phyloP scores from a whole-genome alignment of 2,797 vertebrate genomes.

The Eulemur mongoz region DNA sequence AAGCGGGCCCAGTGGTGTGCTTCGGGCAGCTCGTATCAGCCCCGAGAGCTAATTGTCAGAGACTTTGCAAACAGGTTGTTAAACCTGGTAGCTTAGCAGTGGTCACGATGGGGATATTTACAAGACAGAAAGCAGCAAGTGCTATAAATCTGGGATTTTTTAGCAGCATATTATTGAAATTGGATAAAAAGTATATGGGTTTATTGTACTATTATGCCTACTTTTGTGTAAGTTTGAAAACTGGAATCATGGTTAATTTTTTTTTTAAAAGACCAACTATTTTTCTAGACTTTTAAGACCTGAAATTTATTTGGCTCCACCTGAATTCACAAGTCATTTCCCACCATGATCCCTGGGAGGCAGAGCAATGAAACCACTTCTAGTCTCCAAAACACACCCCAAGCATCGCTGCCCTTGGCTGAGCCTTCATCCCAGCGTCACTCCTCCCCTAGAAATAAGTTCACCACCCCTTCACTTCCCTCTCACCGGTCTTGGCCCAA shows the following conservation, averaged over 20 bases:
- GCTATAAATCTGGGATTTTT: not conserved
- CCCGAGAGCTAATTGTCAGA: not conserved
- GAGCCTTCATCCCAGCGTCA: not conserved
- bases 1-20: not conserved
- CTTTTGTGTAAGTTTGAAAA: constrained; percentile 6
- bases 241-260: not conserved
- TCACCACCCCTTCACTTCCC: not conserved
- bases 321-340: not conserved
- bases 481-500: not conserved
- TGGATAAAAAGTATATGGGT: not conserved
- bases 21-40: not conserved
- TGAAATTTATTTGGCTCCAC: not conserved
- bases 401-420: no score
- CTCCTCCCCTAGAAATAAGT: not conserved
- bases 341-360: not conserved
- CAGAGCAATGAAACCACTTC: not conserved
- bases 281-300: not conserved
- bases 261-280: not conserved
- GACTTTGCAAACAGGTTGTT: not conserved
- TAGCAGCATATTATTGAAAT: not conserved
- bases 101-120: not conserved
- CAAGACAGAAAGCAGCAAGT: not conserved
- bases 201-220: not conserved
- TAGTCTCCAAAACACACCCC: not conserved
- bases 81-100: not conserved